Base-by-base conservation (phyloP, 2,888 invertebrate genomes). In the Erebia ligea region DNA sequence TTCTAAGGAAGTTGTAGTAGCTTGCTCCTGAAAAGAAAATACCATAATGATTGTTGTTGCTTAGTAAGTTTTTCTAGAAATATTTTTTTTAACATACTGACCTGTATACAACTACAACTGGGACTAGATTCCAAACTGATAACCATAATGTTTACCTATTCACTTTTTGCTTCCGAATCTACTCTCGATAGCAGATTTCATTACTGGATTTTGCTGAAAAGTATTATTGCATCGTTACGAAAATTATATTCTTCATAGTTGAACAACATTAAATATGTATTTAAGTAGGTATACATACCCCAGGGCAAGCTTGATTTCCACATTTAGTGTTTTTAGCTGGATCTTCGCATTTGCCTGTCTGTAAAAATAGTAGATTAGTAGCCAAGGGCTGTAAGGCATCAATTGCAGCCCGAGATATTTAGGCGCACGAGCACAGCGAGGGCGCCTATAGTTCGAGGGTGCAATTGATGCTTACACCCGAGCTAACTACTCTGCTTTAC, bases 161-260 rank as follows among this genome's bases (percentile, higher is more conserved):
- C 72, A 76, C 67, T 61, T 77, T 68, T 76, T 78, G 5, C 75
- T 76, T 73, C 79, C 80, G 74, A 82, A 84, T 78, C 82, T 79
- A 5, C 56, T 78, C 72, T 83, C 80, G 57, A 84, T 77, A 65
- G 79, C 84, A 73, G 79, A 75, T 74, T 81, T 84, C 71, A 82
- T 73, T 50, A 72, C 68, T 17, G 80, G 78, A 70, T 80, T 84
- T 58, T 84, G 83, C 84, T 84, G 76, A 64, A 82, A 83, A 74
- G 4, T 54, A 17, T 59, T n/a, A 40, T 34, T 2, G 9, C n/a
- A 59, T 8, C 17, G 59, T 59, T 59, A 48, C 8, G 13, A 21
- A 62, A 5, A 48, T 13, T 21, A 17, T 1, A 34, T 6, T 42
- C 1, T 2, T 42, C 1, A 45, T 11, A 2, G 4, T 34, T 34